These are phyloP conservation scores for Battus philenor DNA, from an alignment of 1,140 invertebrate genomes.

Conservation along the genomic window DNA sequence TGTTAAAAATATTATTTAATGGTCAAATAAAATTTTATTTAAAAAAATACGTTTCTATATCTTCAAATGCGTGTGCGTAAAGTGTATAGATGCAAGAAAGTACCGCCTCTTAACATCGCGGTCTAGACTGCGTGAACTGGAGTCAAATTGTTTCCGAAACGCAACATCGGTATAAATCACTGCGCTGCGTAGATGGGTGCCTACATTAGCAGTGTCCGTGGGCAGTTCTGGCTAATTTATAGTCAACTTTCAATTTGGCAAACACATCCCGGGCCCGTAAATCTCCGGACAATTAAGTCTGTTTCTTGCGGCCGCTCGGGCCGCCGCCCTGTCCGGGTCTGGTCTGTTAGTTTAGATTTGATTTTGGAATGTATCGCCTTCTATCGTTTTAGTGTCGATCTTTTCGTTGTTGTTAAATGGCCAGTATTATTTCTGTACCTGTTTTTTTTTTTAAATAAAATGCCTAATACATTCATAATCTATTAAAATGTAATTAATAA, in stretches of 20 bases:
- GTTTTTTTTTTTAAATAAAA: no score
- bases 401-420: not conserved
- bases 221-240: slow-evolving; percentile 45
- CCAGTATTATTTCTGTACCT: no score
- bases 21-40: no score
- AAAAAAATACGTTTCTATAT: no score
- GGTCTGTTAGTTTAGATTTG: slow-evolving; percentile 5
- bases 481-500: no score
- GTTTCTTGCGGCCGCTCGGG: slow-evolving; percentile 42
- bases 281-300: slow-evolving; percentile 51
- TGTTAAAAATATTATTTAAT: no score
- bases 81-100: no score
- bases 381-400: not conserved
- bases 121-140: no score
- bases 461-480: no score
- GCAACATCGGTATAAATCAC: slow-evolving; percentile 9
- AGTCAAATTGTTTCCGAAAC: slow-evolving; percentile 2
- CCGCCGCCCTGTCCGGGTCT: not conserved
- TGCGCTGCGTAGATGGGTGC: slow-evolving; percentile 6
- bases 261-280: slow-evolving; percentile 48
- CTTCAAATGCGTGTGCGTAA: no score
- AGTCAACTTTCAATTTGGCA: slow-evolving; percentile 62
- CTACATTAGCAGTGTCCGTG: slow-evolving; percentile 28
- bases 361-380: slow-evolving; percentile 1
- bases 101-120: no score